phyloP scores from a whole-genome alignment of 2,888 invertebrate species.

The Acleris laterana region DNA sequence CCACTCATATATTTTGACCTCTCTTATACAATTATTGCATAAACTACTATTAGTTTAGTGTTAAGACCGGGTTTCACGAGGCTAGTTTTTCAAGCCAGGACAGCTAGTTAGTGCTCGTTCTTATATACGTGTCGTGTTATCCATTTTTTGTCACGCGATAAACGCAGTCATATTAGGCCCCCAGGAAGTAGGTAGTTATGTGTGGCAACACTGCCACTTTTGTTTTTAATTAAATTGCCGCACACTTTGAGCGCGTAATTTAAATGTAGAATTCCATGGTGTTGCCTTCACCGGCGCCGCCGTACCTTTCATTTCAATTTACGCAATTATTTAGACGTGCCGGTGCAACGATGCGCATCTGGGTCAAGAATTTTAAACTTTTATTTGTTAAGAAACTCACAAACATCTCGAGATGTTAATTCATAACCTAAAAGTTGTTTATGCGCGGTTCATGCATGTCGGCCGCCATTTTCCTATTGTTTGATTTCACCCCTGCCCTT shows the following conservation, averaged over 20 bases:
- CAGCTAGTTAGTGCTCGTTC: too few relatives aligned
- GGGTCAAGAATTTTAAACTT: conserved; percentile 52
- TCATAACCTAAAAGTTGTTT: conserved; percentile 27
- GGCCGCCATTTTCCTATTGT: conserved; percentile 41
- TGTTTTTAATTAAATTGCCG: conserved; percentile 11
- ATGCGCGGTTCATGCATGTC: conserved; percentile 1
- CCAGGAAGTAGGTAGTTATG: background rate
- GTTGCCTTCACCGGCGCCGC: conserved; percentile 45
- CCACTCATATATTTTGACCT: too few relatives aligned
- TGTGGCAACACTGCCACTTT: conserved; percentile 5
- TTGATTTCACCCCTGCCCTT: conserved; percentile 69
- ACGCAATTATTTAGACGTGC: conserved; percentile 49
- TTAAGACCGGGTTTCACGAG: too few relatives aligned
- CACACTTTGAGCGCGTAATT: conserved; percentile 18
- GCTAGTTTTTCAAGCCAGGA: too few relatives aligned
- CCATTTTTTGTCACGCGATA: too few relatives aligned
- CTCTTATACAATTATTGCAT: too few relatives aligned
- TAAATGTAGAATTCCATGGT: conserved; percentile 34
- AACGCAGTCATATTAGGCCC: too few relatives aligned
- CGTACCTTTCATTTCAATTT: conserved; percentile 62
- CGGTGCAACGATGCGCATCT: conserved; percentile 47
- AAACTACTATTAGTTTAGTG: too few relatives aligned
- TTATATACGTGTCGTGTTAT: too few relatives aligned
- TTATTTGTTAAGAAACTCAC: conserved; percentile 34
- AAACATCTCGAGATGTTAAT: conserved; percentile 25